Conservation (phyloP, 2,888 invertebrate species). For the Magallana nippona region DNA sequence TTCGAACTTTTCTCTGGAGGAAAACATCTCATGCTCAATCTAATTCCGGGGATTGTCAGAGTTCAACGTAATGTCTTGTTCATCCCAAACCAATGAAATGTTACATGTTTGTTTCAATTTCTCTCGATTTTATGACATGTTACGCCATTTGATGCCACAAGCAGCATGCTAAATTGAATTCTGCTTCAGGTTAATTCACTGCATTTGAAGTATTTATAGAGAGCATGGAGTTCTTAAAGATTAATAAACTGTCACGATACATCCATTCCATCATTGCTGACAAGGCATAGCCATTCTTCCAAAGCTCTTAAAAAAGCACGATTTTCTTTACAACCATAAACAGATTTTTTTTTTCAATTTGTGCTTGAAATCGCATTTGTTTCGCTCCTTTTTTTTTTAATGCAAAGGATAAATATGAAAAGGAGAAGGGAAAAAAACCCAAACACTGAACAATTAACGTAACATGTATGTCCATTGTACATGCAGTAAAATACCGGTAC, state of each 20-base stretch:
- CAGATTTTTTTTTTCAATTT: too few species aligned
- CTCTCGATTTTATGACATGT: constrained; percentile 7
- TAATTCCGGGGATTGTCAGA: background rate
- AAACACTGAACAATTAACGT: too few species aligned
- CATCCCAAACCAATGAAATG: background rate
- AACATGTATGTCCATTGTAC: too few species aligned
- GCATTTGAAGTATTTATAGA: constrained; percentile 20
- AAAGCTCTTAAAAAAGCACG: too few species aligned
- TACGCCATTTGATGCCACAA: background rate
- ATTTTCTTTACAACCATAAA: too few species aligned
- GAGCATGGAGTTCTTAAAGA: background rate
- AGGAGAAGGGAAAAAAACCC: too few species aligned
- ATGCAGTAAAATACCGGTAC: too few species aligned
- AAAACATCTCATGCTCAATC: constrained; percentile 4
- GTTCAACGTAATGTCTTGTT: background rate
- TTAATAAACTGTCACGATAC: background rate
- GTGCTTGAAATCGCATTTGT: too few species aligned
- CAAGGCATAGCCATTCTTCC: too few species aligned
- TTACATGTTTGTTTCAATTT: constrained; percentile 29
- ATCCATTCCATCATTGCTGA: background rate
- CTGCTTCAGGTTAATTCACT: background rate
- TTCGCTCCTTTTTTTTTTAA: too few species aligned
- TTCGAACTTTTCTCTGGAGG: background rate
- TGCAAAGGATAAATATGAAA: too few species aligned
- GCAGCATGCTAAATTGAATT: background rate